Evolutionary conservation across 2,113 vertebrate genomes (phyloP).

Genomic region (Noturus placidus): DNA sequence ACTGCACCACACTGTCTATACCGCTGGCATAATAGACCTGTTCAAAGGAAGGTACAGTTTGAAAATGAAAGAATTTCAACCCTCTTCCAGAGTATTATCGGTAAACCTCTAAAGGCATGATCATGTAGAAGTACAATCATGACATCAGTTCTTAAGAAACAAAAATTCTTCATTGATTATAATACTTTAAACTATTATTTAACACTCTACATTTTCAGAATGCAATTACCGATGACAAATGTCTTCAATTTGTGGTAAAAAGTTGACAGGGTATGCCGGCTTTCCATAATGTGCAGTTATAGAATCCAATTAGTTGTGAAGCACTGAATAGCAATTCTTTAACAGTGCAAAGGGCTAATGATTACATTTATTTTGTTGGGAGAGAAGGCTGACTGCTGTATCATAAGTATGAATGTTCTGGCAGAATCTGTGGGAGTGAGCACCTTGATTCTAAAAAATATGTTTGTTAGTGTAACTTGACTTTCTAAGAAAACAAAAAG

Average conservation of each 20-base stretch:
- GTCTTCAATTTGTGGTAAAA: background rate
- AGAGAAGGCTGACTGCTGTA: background rate
- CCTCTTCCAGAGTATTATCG: background rate
- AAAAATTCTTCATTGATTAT: background rate
- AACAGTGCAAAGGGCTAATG: background rate
- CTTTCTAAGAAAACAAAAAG: background rate
- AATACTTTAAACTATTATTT: background rate
- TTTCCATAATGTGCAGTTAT: background rate
- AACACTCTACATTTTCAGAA: background rate
- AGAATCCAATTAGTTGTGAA: background rate
- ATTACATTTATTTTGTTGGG: background rate
- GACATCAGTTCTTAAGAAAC: background rate
- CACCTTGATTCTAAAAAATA: background rate
- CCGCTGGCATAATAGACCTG: slow-evolving; percentile 78
- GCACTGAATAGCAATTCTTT: background rate
- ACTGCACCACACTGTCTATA: slow-evolving; percentile 86
- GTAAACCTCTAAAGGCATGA: background rate
- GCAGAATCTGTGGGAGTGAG: background rate
- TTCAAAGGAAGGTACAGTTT: slow-evolving; percentile 10
- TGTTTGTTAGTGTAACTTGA: background rate
- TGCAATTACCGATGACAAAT: background rate
- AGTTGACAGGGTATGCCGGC: background rate
- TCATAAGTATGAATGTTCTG: background rate
- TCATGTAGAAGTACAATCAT: background rate
- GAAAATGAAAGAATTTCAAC: background rate